Evolutionary conservation across 2,113 vertebrate genomes (phyloP), one percentile per base, ranked within the genome.

Genomic region (Amblyornis subalaris): DNA sequence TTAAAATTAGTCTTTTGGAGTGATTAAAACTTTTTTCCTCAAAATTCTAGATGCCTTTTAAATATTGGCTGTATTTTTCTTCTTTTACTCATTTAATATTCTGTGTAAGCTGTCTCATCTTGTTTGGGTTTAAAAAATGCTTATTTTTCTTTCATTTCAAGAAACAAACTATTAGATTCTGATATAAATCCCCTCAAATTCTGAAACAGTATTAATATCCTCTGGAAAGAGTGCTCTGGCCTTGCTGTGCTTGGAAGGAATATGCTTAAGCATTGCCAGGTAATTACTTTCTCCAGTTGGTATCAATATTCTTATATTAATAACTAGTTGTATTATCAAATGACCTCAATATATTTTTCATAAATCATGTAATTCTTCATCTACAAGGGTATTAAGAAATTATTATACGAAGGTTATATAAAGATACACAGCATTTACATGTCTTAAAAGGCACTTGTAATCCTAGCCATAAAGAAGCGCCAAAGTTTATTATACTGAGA

Each of bases 331-430:
- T 69, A 93, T 90, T 91, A 90, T 88, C 88, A 92, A 91, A 93
- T 83, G 42, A 88, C 88, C 90, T 86, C 69, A 90, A 88, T 85
- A 66, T 80, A 93, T 42, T 91, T 91, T 93, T 80, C 64, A 80
- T 88, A 90, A 93, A 85, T 92, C 35, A 73, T 62, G 33, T 25
- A 93, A 85, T 85, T 94, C 76, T 83, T 93, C n/a, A 57, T 58
- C 67, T 83, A 80, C 26, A 76, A 70, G 51, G 73, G 8, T 73
- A 86, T 95, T 85, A 96, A 88, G 75, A 93, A 93, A 96, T 94
- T 93, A 96, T 95, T 95, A 96, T 82, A 86, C 60, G 29, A 93
- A 93, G 79, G 88, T 93, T 96, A 86, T 66, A 88, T 80, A 91
- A 94, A 93, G 71, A 92, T 79, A 66, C 54, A 77, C 29, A 80